Evolutionary conservation across 2,888 invertebrate genomes (phyloP), one percentile per base, ranked within the genome.

Genomic region (Tridacna crocea): DNA sequence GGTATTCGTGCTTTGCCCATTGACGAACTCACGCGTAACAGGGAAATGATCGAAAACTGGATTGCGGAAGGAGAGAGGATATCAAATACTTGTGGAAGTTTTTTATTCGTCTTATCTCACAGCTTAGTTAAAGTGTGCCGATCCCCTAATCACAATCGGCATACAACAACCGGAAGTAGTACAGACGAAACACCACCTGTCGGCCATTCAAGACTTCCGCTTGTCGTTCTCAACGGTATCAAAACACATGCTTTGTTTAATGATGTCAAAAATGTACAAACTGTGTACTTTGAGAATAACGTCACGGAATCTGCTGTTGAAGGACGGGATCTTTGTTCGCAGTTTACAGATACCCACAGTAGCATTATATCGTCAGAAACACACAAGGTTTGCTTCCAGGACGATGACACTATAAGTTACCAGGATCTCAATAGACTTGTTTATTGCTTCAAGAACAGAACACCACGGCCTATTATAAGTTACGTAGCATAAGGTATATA

Each of bases 91-190:
- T 47, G 51, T 51, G 26, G 51, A 48, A 48, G 19, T 26, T 70
- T 70, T 51, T 19, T 70, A 26, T 70, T 70, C 51, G 70, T 70
- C 10, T 70, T 70, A 70, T 70, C 70, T 22, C 70, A 15, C 11
- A 26, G 51, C 51, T 51, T 70, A 10, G 24, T 70, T 10, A 15
- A 70, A 22, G 70, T 51, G 2, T 70, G 70, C 13, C 2, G 51
- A 22, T 6, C 51, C 22, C 51, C 70, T 22, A 12, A n/a, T 22
- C 46, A 47, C n/a, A 26, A 24, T 13, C 15, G 2, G 2, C 70
- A 10, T 4, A 47, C n/a, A 24, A 48, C 48, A 51, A 24, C 70
- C 48, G 70, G 70, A 70, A 70, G 70, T 70, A 70, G 11, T 22
- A 47, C 17, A 13, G 22, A 11, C 17, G 51, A 70, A 24, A 17